Evolutionary conservation across 2,797 vertebrate genomes (phyloP).

Genomic region (Acrocephalus scirpaceus): DNA sequence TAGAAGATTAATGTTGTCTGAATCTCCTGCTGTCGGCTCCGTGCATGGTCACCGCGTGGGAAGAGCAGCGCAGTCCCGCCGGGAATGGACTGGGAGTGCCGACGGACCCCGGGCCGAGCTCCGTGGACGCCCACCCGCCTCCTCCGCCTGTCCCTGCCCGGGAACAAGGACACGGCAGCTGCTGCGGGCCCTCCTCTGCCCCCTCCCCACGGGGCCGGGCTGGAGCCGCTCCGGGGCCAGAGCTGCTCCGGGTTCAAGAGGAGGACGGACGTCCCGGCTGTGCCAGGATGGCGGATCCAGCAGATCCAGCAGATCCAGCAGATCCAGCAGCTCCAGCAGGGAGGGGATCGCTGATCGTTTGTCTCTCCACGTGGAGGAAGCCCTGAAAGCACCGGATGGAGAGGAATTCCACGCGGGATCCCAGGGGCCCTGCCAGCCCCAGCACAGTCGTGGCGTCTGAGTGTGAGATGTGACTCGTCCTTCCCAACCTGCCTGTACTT

Average conservation of each 20-base stretch:
- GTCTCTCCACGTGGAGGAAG: neutral
- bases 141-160: neutral
- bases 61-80: neutral
- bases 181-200: neutral
- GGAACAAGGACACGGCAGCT: neutral
- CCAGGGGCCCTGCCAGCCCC: neutral
- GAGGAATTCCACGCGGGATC: neutral
- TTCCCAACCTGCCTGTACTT: neutral
- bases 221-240: neutral
- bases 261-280: neutral
- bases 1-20: conserved; percentile 58
- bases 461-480: conserved; percentile 21
- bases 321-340: neutral
- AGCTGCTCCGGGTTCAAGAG: neutral
- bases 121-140: neutral
- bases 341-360: fast-evolving
- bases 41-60: conserved; percentile 28
- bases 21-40: conserved; percentile 45
- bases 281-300: neutral
- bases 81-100: neutral
- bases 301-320: neutral
- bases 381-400: neutral
- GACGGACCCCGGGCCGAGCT: neutral
- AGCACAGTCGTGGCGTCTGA: neutral
- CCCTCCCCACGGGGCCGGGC: neutral